phyloP scores from a whole-genome alignment of 35 echinoderm and acorn worm species.

The Ophioderma brevispina region DNA sequence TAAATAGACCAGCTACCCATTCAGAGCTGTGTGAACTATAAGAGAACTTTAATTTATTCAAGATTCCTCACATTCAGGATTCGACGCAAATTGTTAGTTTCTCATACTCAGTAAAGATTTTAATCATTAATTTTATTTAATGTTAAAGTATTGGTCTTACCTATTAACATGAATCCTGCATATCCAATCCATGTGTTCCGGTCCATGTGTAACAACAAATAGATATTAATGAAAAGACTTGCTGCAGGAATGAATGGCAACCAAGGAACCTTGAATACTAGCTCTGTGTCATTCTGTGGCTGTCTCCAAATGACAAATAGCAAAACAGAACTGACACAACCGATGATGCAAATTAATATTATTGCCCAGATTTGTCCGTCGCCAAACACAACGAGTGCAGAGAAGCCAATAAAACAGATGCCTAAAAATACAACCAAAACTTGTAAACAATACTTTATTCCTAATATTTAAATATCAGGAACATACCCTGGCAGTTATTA shows the following conservation, averaged over 20 bases:
- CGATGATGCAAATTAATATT: not conserved
- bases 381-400: constrained; percentile 38
- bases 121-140: too few species aligned
- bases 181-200: constrained; percentile 58
- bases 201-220: constrained; percentile 59
- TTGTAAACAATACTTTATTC: too few species aligned
- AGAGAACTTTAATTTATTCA: too few species aligned
- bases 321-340: constrained; percentile 17
- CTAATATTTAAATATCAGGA: too few species aligned
- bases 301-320: constrained; percentile 47
- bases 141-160: constrained; percentile 10
- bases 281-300: constrained; percentile 25
- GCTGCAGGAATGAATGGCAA: constrained; percentile 57
- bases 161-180: constrained; percentile 36
- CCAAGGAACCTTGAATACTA: constrained; percentile 59
- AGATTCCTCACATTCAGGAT: too few species aligned
- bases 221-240: constrained; percentile 66
- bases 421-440: too few species aligned
- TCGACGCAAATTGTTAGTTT: too few species aligned
- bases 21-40: too few species aligned
- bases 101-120: too few species aligned
- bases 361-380: constrained; percentile 28
- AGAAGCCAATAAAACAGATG: constrained; percentile 33
- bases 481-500: too few species aligned
- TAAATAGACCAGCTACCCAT: too few species aligned